Evolutionary conservation across 2,113 vertebrate species (phyloP).

Genomic region (Thryonomys swinderianus): DNA sequence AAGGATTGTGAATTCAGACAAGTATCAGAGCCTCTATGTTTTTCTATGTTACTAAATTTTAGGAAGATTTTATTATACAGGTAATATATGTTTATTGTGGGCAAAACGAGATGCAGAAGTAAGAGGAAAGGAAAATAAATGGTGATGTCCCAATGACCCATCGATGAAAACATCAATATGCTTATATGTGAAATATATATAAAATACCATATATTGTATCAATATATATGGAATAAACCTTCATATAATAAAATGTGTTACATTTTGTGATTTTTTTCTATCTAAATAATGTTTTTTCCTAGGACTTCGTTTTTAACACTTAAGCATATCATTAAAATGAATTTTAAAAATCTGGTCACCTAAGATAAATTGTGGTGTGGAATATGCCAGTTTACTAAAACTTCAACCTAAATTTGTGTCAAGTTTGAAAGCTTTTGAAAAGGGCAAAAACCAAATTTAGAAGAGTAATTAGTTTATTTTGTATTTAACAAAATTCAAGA

Average conservation of each 20-base stretch:
- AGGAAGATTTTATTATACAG: neutral
- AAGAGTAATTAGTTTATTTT: neutral
- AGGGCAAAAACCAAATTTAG: neutral
- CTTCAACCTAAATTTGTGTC: neutral
- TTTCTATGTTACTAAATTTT: neutral
- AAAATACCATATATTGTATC: neutral
- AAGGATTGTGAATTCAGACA: neutral
- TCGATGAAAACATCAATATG: neutral
- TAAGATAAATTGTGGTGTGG: neutral
- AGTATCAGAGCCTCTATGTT: neutral
- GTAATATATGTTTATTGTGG: neutral
- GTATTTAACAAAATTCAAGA: neutral
- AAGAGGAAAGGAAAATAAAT: neutral
- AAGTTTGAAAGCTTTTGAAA: neutral
- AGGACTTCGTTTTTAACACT: neutral
- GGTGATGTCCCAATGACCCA: neutral
- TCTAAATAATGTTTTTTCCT: neutral
- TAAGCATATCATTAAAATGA: neutral
- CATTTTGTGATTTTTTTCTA: neutral
- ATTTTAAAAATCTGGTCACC: neutral
- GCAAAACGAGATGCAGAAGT: neutral
- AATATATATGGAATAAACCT: neutral
- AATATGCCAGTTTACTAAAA: constrained; percentile 13
- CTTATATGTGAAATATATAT: accelerated
- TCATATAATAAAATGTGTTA: neutral